Conservation (phyloP, 2,888 invertebrate species). For the Amiota minor region DNA sequence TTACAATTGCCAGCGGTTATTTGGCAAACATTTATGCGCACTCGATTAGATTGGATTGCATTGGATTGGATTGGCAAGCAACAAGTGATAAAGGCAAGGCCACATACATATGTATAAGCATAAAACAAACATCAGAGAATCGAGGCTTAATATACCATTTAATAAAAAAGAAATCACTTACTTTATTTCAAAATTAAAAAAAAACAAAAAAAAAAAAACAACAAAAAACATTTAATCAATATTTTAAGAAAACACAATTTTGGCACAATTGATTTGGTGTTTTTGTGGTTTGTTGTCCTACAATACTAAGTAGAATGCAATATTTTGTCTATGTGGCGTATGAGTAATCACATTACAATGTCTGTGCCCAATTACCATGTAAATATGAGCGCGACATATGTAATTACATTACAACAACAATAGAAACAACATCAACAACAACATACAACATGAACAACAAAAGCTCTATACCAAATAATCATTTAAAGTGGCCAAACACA, state of each 20-base stretch:
- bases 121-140: too few species aligned
- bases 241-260: too few species aligned
- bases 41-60: background rate
- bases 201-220: too few species aligned
- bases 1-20: conserved; percentile 52
- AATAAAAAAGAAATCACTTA: too few species aligned
- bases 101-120: too few species aligned
- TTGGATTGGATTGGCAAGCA: background rate
- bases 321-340: conserved; percentile 25
- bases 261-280: too few species aligned
- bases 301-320: too few species aligned
- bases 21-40: conserved; percentile 33
- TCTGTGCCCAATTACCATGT: conserved; percentile 55
- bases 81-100: too few species aligned
- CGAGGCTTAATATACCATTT: too few species aligned
- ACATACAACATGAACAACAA: background rate
- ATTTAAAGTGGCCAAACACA: background rate
- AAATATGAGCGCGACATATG: conserved; percentile 61
- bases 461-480: conserved; percentile 6
- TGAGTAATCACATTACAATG: conserved; percentile 50
- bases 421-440: conserved; percentile 45
- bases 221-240: too few species aligned
- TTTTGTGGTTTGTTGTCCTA: too few species aligned
- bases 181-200: too few species aligned
- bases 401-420: conserved; percentile 56